A percentile compares a stretch with the other conserved stretches of the same genome.
phyloP scores from a whole-genome alignment of 1,140 invertebrate genomes.

The Habropoda laboriosa region DNA sequence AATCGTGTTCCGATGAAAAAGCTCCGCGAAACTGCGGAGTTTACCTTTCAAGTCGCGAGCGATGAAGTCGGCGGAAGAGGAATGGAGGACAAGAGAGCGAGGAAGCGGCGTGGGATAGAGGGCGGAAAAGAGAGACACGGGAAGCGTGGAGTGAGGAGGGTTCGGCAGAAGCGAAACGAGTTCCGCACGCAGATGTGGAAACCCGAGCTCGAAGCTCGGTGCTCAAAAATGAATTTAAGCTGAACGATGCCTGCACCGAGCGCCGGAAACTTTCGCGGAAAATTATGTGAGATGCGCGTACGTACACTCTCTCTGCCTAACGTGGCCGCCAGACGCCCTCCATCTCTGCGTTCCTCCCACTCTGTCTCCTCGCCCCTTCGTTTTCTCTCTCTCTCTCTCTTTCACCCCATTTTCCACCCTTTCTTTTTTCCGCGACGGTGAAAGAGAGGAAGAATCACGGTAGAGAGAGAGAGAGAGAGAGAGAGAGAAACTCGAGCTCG shows the following conservation, averaged over 20 bases:
- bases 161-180: slow-evolving; percentile 34
- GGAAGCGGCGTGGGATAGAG: slow-evolving; percentile 2
- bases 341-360: background rate
- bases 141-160: background rate
- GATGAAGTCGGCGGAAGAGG: slow-evolving; percentile 47
- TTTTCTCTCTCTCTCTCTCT: background rate
- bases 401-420: background rate
- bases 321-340: slow-evolving; percentile 34
- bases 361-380: background rate
- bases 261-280: slow-evolving; percentile 68
- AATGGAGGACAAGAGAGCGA: slow-evolving; percentile 45
- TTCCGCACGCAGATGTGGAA: slow-evolving; percentile 53
- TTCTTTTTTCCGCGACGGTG: background rate
- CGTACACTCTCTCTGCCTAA: slow-evolving; percentile 24
- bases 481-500: background rate
- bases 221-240: slow-evolving; percentile 72
- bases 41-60: slow-evolving; percentile 55
- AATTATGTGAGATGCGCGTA: slow-evolving; percentile 66
- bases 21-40: slow-evolving; percentile 53
- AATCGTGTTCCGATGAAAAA: slow-evolving; percentile 57
- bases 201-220: slow-evolving; percentile 48
- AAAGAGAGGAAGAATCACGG: slow-evolving; percentile 35
- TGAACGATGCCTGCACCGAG: slow-evolving; percentile 52
- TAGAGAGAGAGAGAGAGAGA: too few relatives aligned
- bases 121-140: slow-evolving; percentile 13